Evolutionary conservation across 2,113 vertebrate genomes (phyloP).

Genomic region (Platycercus adscitus): DNA sequence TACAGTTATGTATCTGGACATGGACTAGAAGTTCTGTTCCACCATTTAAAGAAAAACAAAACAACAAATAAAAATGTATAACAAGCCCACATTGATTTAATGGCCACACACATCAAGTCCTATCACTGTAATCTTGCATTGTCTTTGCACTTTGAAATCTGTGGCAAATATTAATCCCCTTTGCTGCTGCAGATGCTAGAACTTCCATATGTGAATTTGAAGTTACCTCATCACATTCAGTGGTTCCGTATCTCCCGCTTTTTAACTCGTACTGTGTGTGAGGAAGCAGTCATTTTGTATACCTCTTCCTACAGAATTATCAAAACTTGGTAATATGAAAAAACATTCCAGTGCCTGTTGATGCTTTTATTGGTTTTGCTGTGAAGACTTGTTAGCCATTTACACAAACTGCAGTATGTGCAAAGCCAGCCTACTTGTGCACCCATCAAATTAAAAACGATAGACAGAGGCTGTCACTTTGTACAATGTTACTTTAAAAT

Average conservation of each 20-base stretch:
- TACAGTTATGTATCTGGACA: background rate
- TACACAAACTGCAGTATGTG: background rate
- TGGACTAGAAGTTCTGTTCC: background rate
- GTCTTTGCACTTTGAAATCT: background rate
- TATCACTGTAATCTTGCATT: background rate
- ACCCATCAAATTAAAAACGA: background rate
- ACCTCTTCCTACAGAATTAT: background rate
- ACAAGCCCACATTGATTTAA: background rate
- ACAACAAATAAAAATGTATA: background rate
- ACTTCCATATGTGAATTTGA: background rate
- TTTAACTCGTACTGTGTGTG: background rate
- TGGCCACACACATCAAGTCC: background rate
- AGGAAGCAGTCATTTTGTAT: background rate
- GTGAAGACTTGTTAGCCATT: background rate
- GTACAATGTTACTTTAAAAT: background rate
- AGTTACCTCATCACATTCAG: background rate
- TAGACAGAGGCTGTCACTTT: background rate
- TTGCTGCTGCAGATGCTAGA: background rate
- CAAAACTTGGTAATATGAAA: background rate
- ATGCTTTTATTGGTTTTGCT: background rate
- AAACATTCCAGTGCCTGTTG: background rate
- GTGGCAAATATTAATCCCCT: background rate
- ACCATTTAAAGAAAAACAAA: background rate
- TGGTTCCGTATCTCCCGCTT: background rate
- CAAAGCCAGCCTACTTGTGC: background rate